phyloP scores from a whole-genome alignment of 1,140 invertebrate genomes.

The Coboldia fuscipes region DNA sequence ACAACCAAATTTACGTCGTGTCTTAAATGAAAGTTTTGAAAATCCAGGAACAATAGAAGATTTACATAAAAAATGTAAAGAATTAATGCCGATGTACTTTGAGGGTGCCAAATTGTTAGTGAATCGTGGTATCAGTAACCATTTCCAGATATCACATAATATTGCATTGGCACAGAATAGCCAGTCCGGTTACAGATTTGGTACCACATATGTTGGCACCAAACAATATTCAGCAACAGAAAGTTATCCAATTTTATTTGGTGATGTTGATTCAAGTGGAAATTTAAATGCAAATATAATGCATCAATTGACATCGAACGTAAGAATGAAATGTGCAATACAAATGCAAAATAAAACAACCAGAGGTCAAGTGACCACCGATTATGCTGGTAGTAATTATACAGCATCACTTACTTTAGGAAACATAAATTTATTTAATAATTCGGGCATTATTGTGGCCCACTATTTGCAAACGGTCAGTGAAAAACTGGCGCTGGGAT shows the following conservation, averaged over 20 bases:
- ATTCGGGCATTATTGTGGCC: slow-evolving; percentile 44
- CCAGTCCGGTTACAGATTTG: slow-evolving; percentile 70
- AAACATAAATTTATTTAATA: slow-evolving; percentile 53
- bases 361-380: slow-evolving; percentile 44
- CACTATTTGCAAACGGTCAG: slow-evolving; percentile 61
- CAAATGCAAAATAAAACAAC: slow-evolving; percentile 48
- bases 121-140: slow-evolving; percentile 68
- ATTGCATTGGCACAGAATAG: slow-evolving; percentile 47
- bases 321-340: slow-evolving; percentile 48
- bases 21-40: neutral
- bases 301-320: slow-evolving; percentile 44
- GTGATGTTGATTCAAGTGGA: too few species aligned
- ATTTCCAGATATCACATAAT: slow-evolving; percentile 75
- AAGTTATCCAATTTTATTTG: slow-evolving; percentile 60
- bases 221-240: slow-evolving; percentile 38
- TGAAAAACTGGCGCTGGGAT: slow-evolving; percentile 45
- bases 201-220: slow-evolving; percentile 70
- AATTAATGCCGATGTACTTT: slow-evolving; percentile 67
- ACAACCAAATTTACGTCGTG: too few species aligned
- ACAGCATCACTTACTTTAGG: slow-evolving; percentile 52
- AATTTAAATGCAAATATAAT: slow-evolving; percentile 74
- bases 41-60: neutral
- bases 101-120: slow-evolving; percentile 72
- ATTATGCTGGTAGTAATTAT: slow-evolving; percentile 51
- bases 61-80: slow-evolving; percentile 20